Evolutionary conservation across 2,888 invertebrate genomes (phyloP), one percentile per base, ranked within the genome.

Genomic region (Tetranychus truncatus): DNA sequence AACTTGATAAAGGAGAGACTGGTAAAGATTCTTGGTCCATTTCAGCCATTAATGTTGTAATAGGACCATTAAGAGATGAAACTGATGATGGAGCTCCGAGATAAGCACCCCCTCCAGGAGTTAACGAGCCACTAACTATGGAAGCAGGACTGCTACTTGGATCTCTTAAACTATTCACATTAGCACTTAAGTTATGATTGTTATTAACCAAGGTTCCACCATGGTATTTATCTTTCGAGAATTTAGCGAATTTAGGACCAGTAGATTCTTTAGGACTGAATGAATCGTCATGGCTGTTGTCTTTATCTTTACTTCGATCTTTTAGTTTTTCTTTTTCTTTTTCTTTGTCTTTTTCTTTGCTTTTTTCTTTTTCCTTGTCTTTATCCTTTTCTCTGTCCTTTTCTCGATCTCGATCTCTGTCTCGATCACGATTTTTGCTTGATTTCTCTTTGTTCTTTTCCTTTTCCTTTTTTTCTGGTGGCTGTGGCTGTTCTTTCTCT

Each of bases 131-230:
- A 73, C 78, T 77, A 21, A 78, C 77, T 65, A 78, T 79, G n/a
- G 79, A 79, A 45, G 78, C 76, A 0, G 79, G 79, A 74, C 77
- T 77, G 66, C 76, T 76, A 44, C 75, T 75, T 11, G 44, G 8
- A 8, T 75, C 71, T 55, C 75, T 45, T 21, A 18, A 9, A 55
- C 46, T 45, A 9, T 45, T 55, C 0, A 55, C 55, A 15, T 55
- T 9, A 55, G 11, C 55, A 55, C 9, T 55, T 55, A 73, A 9
- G 11, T 65, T n/a, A 55, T 55, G 9, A 6, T 55, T 55, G 15
- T 15, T 55, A 6, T 55, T 55, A 15, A 55, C 7, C 15, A 55
- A 7, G 20, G n/a, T 34, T 15, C 34, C 24, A 72, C 24, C 34
- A 46, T 34, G 72, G 24, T 65, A 71, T 34, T 75, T 75, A 11